Percentiles rank a stretch among this genome's conserved stretches.
Conservation (phyloP, 2,888 invertebrate genomes). For the Lathronympha strigana region DNA sequence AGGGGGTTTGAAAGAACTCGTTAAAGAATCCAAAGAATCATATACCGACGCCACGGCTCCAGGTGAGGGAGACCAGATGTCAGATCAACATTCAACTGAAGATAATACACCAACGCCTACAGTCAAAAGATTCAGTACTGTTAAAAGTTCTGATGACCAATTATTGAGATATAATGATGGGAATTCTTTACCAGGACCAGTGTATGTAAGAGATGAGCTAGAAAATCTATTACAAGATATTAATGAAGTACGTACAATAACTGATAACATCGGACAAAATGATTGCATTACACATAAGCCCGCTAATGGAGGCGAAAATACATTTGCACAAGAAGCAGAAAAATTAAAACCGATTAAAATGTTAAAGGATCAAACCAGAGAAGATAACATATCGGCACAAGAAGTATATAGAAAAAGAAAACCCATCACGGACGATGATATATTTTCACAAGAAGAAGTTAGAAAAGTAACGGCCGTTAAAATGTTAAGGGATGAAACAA, state of each 20-base stretch:
- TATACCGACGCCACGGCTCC: too few relatives aligned
- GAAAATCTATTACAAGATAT: not conserved
- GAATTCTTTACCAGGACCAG: not conserved
- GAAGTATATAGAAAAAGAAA: too few relatives aligned
- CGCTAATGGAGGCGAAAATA: not conserved
- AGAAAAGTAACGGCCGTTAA: too few relatives aligned
- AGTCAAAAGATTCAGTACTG: slow-evolving; percentile 18
- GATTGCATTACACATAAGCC: not conserved
- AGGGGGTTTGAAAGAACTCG: not conserved
- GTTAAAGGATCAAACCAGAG: too few relatives aligned
- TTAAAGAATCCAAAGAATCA: too few relatives aligned
- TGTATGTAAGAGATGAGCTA: slow-evolving; percentile 9
- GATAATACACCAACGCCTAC: not conserved
- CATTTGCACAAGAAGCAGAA: not conserved
- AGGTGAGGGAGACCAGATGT: too few relatives aligned
- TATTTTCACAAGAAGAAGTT: not conserved
- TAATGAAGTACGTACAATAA: not conserved
- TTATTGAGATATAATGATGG: not conserved
- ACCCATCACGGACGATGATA: not conserved
- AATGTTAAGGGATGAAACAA: too few relatives aligned
- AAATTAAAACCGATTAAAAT: not conserved
- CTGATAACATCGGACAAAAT: not conserved
- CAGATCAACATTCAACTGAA: not conserved
- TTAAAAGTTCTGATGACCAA: not conserved
- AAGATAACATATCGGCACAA: too few relatives aligned